phyloP scores from a whole-genome alignment of 2,113 vertebrate genomes.

The Laticauda laticaudata region DNA sequence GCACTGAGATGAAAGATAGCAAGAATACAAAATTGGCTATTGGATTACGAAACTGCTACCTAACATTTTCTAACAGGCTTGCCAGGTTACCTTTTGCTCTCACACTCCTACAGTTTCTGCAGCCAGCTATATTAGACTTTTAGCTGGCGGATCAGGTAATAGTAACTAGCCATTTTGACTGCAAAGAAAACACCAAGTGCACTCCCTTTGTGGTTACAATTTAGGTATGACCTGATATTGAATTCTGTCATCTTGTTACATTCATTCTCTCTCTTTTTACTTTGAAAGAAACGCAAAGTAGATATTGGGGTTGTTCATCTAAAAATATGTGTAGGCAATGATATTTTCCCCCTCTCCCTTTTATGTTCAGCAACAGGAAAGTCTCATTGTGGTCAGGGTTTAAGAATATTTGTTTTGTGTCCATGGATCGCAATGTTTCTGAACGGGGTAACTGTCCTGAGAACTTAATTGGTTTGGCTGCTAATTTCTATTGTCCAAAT shows the following conservation, averaged over 20 bases:
- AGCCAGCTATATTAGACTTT: rapidly evolving
- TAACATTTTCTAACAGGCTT: slow-evolving; percentile 1
- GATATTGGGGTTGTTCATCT: not conserved
- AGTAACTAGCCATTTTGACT: not conserved
- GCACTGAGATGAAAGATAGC: slow-evolving; percentile 8
- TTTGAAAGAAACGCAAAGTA: not conserved
- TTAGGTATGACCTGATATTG: not conserved
- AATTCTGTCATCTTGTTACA: not conserved
- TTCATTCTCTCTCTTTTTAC: not conserved
- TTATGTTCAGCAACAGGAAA: not conserved
- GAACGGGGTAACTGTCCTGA: not conserved
- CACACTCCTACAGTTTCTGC: not conserved
- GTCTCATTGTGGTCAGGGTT: not conserved
- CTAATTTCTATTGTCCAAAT: slow-evolving; percentile 15
- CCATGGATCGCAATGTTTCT: not conserved
- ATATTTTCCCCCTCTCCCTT: not conserved
- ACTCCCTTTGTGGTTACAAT: not conserved
- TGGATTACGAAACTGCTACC: not conserved
- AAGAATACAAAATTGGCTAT: slow-evolving; percentile 44
- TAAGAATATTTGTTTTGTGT: slow-evolving; percentile 6
- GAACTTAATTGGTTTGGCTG: slow-evolving; percentile 4
- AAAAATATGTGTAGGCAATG: not conserved
- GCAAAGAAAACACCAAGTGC: not conserved
- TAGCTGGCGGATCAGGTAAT: not conserved
- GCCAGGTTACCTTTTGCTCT: not conserved